Conservation (phyloP, 2,113 vertebrate species). For the Symphodus melops region DNA sequence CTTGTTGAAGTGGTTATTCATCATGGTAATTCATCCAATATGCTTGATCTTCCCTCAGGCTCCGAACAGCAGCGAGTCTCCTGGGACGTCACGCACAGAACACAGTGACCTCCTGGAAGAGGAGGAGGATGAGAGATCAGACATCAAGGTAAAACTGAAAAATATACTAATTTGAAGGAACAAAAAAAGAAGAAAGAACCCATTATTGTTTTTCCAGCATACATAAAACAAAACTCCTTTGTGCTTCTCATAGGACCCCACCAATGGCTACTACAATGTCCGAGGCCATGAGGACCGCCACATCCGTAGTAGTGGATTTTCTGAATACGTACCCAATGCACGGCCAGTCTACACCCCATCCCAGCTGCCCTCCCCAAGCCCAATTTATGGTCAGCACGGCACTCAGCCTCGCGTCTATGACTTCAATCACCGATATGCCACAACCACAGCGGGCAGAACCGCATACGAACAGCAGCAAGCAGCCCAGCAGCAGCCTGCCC, state of each 20-base stretch:
- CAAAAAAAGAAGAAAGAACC: slow-evolving; percentile 13
- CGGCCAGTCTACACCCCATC: slow-evolving; percentile 85
- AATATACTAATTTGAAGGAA: slow-evolving; percentile 22
- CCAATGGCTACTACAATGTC: slow-evolving; percentile 94
- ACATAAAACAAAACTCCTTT: not conserved
- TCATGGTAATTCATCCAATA: slow-evolving; percentile 60
- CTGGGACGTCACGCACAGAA: slow-evolving; percentile 86
- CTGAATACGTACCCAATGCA: slow-evolving; percentile 84
- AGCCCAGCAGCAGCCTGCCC: slow-evolving; percentile 74
- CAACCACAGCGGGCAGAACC: slow-evolving; percentile 79
- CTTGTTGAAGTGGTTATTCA: slow-evolving; percentile 47
- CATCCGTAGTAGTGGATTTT: slow-evolving; percentile 83
- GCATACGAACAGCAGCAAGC: slow-evolving; percentile 85
- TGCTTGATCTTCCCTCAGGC: slow-evolving; percentile 80
- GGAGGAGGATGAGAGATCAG: slow-evolving; percentile 87
- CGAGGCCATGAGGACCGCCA: slow-evolving; percentile 87
- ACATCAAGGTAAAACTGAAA: slow-evolving; percentile 84
- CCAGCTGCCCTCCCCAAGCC: slow-evolving; percentile 80
- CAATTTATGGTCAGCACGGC: slow-evolving; percentile 80
- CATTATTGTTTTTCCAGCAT: slow-evolving; percentile 5
- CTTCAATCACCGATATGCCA: slow-evolving; percentile 85
- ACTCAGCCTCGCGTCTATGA: slow-evolving; percentile 86
- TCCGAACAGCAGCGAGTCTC: slow-evolving; percentile 89
- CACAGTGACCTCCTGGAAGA: slow-evolving; percentile 89
- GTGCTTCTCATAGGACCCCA: slow-evolving; percentile 85